phyloP scores from a whole-genome alignment of 2,113 vertebrate species.

The Mustela lutreola region DNA sequence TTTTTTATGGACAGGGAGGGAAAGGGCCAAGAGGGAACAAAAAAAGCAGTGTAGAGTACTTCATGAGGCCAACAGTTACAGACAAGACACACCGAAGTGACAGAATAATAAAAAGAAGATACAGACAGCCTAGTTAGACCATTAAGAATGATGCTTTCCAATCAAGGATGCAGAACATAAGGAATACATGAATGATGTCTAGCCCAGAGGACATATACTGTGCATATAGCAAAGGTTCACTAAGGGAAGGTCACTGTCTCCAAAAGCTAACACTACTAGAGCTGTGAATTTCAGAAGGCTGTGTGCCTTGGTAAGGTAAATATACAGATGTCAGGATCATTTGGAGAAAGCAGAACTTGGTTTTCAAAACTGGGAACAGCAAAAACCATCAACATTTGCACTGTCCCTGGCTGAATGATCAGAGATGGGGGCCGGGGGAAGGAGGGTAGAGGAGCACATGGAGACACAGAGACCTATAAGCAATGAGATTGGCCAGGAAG shows the following conservation, averaged over 20 bases:
- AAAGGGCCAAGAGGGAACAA: background rate
- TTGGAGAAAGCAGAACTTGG: background rate
- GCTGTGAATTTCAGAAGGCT: background rate
- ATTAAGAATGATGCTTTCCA: background rate
- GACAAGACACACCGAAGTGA: background rate
- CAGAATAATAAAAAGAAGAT: background rate
- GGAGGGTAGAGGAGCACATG: background rate
- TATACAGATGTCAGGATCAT: background rate
- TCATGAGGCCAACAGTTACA: background rate
- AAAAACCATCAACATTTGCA: background rate
- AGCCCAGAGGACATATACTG: background rate
- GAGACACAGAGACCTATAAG: background rate
- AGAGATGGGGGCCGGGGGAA: background rate
- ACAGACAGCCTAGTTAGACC: background rate
- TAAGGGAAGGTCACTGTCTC: background rate
- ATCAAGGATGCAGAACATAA: background rate
- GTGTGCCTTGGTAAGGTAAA: background rate
- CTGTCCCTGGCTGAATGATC: background rate
- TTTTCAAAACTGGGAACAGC: background rate
- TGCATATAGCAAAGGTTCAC: background rate
- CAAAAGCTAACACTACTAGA: background rate
- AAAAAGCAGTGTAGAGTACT: rapidly evolving
- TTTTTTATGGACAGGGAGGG: background rate
- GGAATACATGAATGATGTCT: background rate
- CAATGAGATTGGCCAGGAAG: background rate